These are phyloP conservation scores for Ommatoiulus sabulosus DNA, from an alignment of 2,888 invertebrate species.

Conservation along the genomic window DNA sequence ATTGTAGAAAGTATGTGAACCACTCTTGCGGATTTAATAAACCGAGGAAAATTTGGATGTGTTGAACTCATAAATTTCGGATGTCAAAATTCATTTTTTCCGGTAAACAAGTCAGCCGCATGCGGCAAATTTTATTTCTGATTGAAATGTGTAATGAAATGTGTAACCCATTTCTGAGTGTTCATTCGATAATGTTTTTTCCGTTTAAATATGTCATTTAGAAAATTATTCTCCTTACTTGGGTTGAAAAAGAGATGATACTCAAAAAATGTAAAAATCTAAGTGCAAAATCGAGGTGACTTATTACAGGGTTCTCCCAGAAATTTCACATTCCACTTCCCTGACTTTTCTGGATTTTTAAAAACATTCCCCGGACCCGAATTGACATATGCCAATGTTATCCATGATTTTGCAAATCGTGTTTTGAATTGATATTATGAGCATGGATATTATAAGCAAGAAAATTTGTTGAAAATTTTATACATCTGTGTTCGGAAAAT, in stretches of 20 bases:
- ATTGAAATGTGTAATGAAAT: neutral
- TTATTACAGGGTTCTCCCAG: too few species aligned
- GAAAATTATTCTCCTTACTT: neutral
- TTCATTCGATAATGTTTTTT: neutral
- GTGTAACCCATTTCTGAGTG: neutral
- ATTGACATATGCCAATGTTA: too few species aligned
- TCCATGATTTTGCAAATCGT: too few species aligned
- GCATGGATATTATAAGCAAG: too few species aligned
- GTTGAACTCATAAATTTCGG: conserved; percentile 12
- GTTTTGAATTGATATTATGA: too few species aligned
- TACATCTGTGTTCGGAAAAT: too few species aligned
- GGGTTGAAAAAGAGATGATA: neutral
- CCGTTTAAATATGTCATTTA: neutral
- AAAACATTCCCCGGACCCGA: too few species aligned
- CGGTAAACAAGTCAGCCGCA: neutral
- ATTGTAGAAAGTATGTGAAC: neutral
- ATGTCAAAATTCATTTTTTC: neutral
- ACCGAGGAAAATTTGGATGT: neutral
- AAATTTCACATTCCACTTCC: too few species aligned
- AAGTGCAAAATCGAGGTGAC: neutral
- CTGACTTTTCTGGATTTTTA: too few species aligned
- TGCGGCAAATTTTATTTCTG: neutral
- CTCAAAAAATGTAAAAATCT: neutral
- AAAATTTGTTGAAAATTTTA: too few species aligned
- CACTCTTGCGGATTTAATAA: neutral